A percentile compares a stretch with the other conserved stretches of the same genome.
Evolutionary conservation across 2,797 vertebrate species (phyloP).

Genomic region (Galaxias olidus): DNA sequence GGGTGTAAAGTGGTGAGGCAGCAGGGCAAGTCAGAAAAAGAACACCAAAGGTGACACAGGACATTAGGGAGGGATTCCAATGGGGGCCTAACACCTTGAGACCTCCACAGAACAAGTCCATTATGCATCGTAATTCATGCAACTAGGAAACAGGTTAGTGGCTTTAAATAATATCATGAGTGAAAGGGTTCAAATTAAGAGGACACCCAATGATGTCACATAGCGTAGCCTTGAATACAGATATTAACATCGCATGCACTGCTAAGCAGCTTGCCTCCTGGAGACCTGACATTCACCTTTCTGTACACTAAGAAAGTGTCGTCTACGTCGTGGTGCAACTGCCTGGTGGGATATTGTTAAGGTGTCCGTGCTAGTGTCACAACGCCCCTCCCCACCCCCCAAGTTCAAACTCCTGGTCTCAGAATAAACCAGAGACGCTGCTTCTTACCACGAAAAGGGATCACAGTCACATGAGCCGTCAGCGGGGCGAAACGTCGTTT

Average conservation of each 20-base stretch:
- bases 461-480: constrained; percentile 30
- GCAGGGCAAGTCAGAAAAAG: constrained; percentile 39
- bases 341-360: constrained; percentile 39
- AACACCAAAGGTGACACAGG: constrained; percentile 43
- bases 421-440: constrained; percentile 42
- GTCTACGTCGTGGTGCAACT: constrained; percentile 18
- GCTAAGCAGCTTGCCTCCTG: no score
- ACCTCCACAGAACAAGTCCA: constrained; percentile 17
- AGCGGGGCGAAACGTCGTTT: not conserved
- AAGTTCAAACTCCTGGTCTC: constrained; percentile 6
- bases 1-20: no score
- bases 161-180: no score
- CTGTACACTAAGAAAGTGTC: no score
- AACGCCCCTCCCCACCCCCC: constrained; percentile 28
- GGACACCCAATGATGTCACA: no score
- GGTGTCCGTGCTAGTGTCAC: constrained; percentile 4
- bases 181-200: no score
- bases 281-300: no score
- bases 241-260: no score
- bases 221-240: no score
- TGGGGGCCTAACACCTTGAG: constrained; percentile 35
- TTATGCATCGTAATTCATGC: no score
- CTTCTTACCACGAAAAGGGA: constrained; percentile 20
- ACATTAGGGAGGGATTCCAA: constrained; percentile 27
- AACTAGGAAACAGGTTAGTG: no score